Base-by-base conservation (phyloP, 2,888 invertebrate genomes). In the Cephus rjabovi region DNA sequence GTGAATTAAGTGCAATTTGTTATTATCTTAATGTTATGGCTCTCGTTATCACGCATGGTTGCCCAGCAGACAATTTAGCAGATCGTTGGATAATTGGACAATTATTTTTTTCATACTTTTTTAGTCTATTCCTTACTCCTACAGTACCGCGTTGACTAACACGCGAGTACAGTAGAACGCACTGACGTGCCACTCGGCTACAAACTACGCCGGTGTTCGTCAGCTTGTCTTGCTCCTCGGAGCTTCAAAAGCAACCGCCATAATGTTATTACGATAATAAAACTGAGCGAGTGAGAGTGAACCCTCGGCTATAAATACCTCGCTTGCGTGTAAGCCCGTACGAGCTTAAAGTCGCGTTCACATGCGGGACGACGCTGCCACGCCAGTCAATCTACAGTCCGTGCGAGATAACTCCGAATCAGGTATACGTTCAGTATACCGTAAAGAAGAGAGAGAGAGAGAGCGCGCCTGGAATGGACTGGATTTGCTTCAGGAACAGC, bases 191-290 rank as follows among this genome's bases (percentile, higher is more conserved):
- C 56, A 56, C 56, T 56, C 56, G 56, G 56, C 56, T 56, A 56
- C 56, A 56, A 23, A 56, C 56, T 56, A 56, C 56, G 56, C 56
- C 56, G 56, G 33, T 71, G 71, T 71, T 71, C 71, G 71, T 74
- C 78, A 78, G 70, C 76, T 74, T 77, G 75, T 78, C 78, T 80
- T 78, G 77, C 81, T 79, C 73, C 75, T 81, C 80, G 76, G 70
- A 81, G 82, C 85, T 86, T 88, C 88, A 89, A 89, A 89, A 86
- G 87, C 86, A 77, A 84, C 89, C 89, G 89, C 89, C 87, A 87
- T 88, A 89, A 89, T 87, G 86, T 89, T 89, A 89, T 89, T 89
- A 87, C 89, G 89, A 89, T 89, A 89, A 89, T 89, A 89, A 89
- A 89, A 89, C 86, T 85, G 86, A 86, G 86, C 86, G 84, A 86